These are phyloP conservation scores for Kryptolebias marmoratus DNA, from an alignment of 2,113 vertebrate species.

Conservation along the genomic window DNA sequence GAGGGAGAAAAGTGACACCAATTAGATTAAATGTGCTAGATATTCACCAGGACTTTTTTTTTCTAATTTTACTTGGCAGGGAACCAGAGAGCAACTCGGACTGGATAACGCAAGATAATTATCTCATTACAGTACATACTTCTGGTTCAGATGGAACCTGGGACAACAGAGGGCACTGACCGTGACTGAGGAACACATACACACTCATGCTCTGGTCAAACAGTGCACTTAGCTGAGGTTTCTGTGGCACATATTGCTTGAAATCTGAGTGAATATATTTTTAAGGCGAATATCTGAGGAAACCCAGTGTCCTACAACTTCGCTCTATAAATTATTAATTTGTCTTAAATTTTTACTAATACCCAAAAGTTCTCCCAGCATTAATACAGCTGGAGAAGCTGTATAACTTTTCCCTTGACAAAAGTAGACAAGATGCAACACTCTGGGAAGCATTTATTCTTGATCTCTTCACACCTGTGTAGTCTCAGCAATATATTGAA, in stretches of 20 bases:
- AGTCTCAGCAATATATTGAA: slow-evolving; percentile 22
- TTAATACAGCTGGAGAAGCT: slow-evolving; percentile 45
- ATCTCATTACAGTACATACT: slow-evolving; percentile 74
- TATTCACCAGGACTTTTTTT: slow-evolving; percentile 65
- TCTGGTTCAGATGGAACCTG: slow-evolving; percentile 46
- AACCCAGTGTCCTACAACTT: slow-evolving; percentile 53
- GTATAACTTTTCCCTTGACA: slow-evolving; percentile 51
- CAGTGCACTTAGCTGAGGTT: slow-evolving; percentile 18
- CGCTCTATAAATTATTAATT: slow-evolving; percentile 71
- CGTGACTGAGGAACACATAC: slow-evolving; percentile 47
- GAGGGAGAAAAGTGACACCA: slow-evolving; percentile 75
- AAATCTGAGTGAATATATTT: slow-evolving; percentile 64
- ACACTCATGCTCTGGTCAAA: slow-evolving; percentile 27
- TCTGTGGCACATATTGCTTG: slow-evolving; percentile 10
- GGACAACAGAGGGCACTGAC: slow-evolving; percentile 24
- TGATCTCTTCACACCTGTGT: slow-evolving; percentile 12
- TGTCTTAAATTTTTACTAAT: slow-evolving; percentile 56
- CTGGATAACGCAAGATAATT: slow-evolving; percentile 75
- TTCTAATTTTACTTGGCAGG: slow-evolving; percentile 72
- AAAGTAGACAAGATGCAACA: slow-evolving; percentile 54
- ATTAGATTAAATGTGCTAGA: slow-evolving; percentile 80
- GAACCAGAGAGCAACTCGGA: slow-evolving; percentile 65
- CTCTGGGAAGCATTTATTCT: slow-evolving; percentile 46
- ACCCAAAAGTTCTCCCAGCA: slow-evolving; percentile 57
- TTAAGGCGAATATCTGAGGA: slow-evolving; percentile 46